Base-by-base conservation (phyloP, 2,113 vertebrate genomes). In the Emydocephalus ijimae region DNA sequence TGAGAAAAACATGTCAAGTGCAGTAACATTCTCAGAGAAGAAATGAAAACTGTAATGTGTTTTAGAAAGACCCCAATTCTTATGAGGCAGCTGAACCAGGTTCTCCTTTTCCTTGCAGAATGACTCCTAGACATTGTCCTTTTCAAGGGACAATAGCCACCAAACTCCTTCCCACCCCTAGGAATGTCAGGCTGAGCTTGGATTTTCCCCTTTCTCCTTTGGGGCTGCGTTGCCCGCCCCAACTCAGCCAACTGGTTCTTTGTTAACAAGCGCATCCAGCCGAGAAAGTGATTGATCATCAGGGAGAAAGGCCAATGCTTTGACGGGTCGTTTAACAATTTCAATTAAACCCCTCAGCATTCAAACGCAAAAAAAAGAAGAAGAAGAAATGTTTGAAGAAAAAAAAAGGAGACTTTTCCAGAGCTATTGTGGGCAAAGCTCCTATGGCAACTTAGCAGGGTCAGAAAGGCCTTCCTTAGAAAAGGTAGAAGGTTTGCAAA, bases 271-370 rank as follows among this genome's bases (percentile, higher is more conserved):
- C 11, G 34, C 90, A 43, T 94, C 95, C 96, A 94, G 94, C 90
- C 64, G 0, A 91, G 90, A 94, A 93, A 50, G 43, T 95, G 96
- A 97, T 96, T 96, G 96, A 97, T 97, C 24, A 20, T 3, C 0
- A 4, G 45, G 94, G 94, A 97, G 95, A 96, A 95, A 96, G 96
- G 95, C 96, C 96, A 96, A 94, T 95, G 96, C 96, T 26, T 56
- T 95, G 96, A 96, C 88, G 93, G 96, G 96, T 96, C 94, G 85
- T 95, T 97, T 97, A 96, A 96, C 97, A 96, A 96, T 96, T 96
- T 97, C 96, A 97, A 96, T 97, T 97, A 95, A 96, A 96, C 93
- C 95, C 93, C 64, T 74, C 90, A 86, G 93, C 2, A 1, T 94
- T 96, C 94, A 5, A 21, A 96, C 2, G 1, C 11, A 0, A 90